Evolutionary conservation across 2,797 vertebrate species (phyloP).

Genomic region (Mionectes olivaceus): DNA sequence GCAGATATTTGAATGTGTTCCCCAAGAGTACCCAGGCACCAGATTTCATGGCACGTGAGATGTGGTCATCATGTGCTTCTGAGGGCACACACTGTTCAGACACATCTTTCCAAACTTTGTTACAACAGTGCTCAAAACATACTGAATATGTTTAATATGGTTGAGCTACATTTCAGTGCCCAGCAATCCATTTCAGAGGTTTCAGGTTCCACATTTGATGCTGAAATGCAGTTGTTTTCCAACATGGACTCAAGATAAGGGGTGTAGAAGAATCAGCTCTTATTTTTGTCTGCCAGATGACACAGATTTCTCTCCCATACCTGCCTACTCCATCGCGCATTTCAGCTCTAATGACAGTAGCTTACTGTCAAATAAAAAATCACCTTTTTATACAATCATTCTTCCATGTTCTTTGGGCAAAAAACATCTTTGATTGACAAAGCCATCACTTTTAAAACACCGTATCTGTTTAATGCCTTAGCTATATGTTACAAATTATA

Average conservation of each 20-base stretch:
- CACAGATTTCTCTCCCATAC: neutral
- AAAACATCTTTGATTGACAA: neutral
- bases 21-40: no score
- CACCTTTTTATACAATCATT: neutral
- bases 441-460: neutral
- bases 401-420: neutral
- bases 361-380: neutral
- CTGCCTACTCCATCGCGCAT: neutral
- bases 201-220: neutral
- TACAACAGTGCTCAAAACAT: neutral
- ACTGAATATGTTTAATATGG: neutral
- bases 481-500: neutral
- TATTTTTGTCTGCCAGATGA: neutral
- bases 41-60: rapidly evolving
- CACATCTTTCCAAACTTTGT: neutral
- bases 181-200: neutral
- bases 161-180: neutral
- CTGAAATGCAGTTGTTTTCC: neutral
- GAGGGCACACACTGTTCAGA: neutral
- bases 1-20: rapidly evolving
- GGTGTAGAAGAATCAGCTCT: neutral
- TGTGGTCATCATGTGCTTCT: rapidly evolving
- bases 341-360: neutral
- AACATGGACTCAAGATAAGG: neutral
- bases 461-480: neutral